Evolutionary conservation across 2,797 vertebrate species (phyloP), one percentile per base, ranked within the genome.

Genomic region (Bovichtus variegatus): DNA sequence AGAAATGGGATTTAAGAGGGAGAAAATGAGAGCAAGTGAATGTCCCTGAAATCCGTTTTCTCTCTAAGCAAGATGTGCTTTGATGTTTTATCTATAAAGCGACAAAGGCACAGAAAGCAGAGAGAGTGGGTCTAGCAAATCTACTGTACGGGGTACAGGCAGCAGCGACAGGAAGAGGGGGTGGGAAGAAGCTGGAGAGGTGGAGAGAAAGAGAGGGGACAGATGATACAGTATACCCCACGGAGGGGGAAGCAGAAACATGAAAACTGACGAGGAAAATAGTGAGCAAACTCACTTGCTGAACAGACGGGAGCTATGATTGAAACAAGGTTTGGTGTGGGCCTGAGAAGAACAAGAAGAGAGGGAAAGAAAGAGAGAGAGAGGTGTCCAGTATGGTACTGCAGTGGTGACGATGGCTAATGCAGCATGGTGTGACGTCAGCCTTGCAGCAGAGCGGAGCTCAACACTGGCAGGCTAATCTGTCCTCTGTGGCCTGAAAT

Each of bases 351-450:
- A 74, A 71, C 34, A 50, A 58, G 72, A 69, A 46, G 64, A 38
- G 31, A 53, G 40, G 71, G 54, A 67, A 38, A 61, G 44, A 23
- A 18, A 74, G 43, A 55, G 49, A 72, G 49, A 72, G 75, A 82
- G 67, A 78, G 82, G 68, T 77, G 90, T 88, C 87, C 86, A 63
- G 62, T 49, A 55, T 85, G 80, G 77, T 80, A 71, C 91, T 91
- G 93, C 93, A 90, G 91, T 84, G 83, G 91, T 89, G 90, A 91
- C 82, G 89, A 58, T 71, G 87, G 90, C 87, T 89, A 90, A 91
- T 93, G 93, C 91, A 91, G 91, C 88, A 91, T n/a, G 84, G 64
- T 78, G 90, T 95, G 94, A 95, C 92, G 92, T 95, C 93, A 94
- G 74, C 84, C 90, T 92, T 94, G 93, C 93, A 92, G 91, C 92